Conservation (phyloP, 2,797 vertebrate genomes). For the Macrochelys suwanniensis region DNA sequence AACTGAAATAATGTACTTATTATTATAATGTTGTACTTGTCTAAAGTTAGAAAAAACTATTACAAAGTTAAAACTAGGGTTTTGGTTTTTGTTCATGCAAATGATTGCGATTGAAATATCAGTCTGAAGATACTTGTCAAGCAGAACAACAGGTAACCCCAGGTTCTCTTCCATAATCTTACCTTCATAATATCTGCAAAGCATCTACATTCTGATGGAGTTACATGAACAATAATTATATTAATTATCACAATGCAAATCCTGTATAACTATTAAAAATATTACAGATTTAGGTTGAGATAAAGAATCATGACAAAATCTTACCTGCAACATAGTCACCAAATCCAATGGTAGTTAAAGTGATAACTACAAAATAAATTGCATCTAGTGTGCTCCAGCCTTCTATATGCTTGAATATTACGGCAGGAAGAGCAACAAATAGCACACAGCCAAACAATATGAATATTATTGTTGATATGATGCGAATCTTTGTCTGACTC, state of each 20-base stretch:
- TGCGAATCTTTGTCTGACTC: constrained; percentile 98
- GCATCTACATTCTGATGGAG: not conserved
- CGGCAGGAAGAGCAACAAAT: constrained; percentile 94
- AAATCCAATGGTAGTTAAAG: constrained; percentile 97
- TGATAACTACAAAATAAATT: constrained; percentile 99
- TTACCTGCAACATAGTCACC: constrained; percentile 98
- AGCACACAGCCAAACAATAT: constrained; percentile 96
- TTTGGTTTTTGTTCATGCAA: not conserved
- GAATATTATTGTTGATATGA: constrained; percentile 97
- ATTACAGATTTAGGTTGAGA: not conserved
- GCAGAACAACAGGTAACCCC: not conserved
- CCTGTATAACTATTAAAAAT: not conserved
- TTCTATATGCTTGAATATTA: constrained; percentile 98
- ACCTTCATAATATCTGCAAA: not conserved
- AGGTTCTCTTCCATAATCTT: not conserved
- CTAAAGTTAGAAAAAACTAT: not conserved
- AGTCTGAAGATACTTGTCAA: not conserved
- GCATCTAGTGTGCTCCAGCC: constrained; percentile 96
- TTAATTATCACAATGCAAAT: not conserved
- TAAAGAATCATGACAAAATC: constrained; percentile 15
- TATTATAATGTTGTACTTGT: not conserved
- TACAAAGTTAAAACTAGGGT: not conserved
- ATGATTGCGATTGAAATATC: not conserved
- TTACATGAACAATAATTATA: not conserved
- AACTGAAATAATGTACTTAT: not conserved